phyloP scores from a whole-genome alignment of 2,113 vertebrate genomes.

The Bungarus multicinctus region DNA sequence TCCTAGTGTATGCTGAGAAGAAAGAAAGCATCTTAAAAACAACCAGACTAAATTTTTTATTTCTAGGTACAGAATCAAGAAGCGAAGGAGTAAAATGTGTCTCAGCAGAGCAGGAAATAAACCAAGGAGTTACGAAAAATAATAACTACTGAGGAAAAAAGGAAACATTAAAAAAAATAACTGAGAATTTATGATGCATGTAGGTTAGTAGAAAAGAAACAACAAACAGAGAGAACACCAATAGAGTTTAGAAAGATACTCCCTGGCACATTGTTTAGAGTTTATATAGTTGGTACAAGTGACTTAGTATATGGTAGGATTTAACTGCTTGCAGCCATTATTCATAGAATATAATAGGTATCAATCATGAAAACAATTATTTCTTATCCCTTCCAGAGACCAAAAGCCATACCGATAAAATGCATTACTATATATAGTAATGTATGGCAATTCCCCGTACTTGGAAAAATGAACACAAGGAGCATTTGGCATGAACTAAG shows the following conservation, averaged over 20 bases:
- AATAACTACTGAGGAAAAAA: slow-evolving; percentile 44
- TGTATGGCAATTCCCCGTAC: neutral
- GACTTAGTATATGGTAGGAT: neutral
- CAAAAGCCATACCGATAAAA: neutral
- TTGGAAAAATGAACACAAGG: neutral
- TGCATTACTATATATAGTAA: neutral
- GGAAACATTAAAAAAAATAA: neutral
- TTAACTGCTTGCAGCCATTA: neutral
- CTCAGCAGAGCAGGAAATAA: slow-evolving; percentile 28
- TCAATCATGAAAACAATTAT: neutral
- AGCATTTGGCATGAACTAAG: neutral
- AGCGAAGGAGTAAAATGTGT: slow-evolving; percentile 36
- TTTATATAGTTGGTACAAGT: neutral
- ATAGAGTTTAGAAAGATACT: neutral
- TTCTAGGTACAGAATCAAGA: slow-evolving; percentile 47
- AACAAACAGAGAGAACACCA: neutral
- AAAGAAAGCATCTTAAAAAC: slow-evolving; percentile 47
- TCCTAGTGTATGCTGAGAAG: slow-evolving; percentile 23
- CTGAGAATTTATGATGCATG: slow-evolving; percentile 23
- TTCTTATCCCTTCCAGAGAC: neutral
- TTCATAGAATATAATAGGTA: neutral
- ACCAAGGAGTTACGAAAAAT: slow-evolving; percentile 47
- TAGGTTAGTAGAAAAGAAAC: slow-evolving; percentile 27
- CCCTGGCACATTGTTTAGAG: neutral
- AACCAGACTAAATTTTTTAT: slow-evolving; percentile 45